Evolutionary conservation across 1,140 invertebrate genomes (phyloP).

Genomic region (Ceratitis capitata): DNA sequence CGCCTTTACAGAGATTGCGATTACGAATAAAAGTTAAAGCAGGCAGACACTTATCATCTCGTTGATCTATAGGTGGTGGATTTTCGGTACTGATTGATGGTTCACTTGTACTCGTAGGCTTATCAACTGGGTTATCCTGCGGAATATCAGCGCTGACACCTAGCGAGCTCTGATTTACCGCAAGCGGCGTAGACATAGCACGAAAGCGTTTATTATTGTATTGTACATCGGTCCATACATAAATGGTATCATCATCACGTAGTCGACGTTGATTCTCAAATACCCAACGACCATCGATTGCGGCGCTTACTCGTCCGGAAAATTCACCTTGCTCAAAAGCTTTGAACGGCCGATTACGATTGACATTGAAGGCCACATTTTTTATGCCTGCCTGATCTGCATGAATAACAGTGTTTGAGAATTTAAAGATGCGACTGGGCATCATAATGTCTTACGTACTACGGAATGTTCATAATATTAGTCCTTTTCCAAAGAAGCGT

Average conservation of each 20-base stretch:
- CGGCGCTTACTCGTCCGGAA: slow-evolving; percentile 43
- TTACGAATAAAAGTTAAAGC: not conserved
- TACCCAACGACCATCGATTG: slow-evolving; percentile 48
- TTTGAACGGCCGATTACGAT: slow-evolving; percentile 56
- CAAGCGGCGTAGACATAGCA: slow-evolving; percentile 39
- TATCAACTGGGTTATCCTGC: slow-evolving; percentile 19
- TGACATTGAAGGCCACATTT: slow-evolving; percentile 58
- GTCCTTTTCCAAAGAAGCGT: too few relatives aligned
- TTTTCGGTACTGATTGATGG: not conserved
- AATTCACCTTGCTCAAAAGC: slow-evolving; percentile 54
- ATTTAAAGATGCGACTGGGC: too few relatives aligned
- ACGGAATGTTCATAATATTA: too few relatives aligned
- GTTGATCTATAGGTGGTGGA: not conserved
- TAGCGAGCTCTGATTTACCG: not conserved
- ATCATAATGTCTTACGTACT: too few relatives aligned
- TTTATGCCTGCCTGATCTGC: slow-evolving; percentile 54
- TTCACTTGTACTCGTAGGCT: too few relatives aligned
- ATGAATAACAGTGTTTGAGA: not conserved
- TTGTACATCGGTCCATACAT: slow-evolving; percentile 58
- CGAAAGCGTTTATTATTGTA: slow-evolving; percentile 52
- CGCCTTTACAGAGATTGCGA: slow-evolving; percentile 38
- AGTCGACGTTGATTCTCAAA: slow-evolving; percentile 47
- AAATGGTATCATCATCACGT: slow-evolving; percentile 50
- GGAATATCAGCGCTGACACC: not conserved
- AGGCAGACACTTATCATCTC: not conserved